Percentiles rank a stretch among this genome's conserved stretches.
These are phyloP conservation scores for Dendrocopos noguchii DNA, from an alignment of 2,113 vertebrate genomes.

Conservation along the genomic window DNA sequence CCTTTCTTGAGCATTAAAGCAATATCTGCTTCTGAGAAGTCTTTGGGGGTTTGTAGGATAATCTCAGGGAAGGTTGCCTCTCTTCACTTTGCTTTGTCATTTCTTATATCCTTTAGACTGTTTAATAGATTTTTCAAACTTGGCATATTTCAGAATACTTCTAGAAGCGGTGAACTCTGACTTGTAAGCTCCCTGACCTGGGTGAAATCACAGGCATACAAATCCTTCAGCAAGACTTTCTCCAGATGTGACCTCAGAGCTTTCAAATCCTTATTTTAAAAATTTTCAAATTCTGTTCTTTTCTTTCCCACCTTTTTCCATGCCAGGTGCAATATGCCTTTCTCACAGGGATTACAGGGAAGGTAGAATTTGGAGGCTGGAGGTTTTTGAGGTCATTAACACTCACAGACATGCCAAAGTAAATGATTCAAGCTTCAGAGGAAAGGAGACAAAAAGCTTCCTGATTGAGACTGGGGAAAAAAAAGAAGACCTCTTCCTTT, in stretches of 20 bases:
- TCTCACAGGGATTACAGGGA: background rate
- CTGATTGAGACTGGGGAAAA: background rate
- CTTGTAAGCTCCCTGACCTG: background rate
- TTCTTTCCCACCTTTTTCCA: background rate
- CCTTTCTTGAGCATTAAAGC: background rate
- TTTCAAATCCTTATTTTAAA: background rate
- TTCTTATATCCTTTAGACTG: background rate
- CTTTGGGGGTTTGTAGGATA: background rate
- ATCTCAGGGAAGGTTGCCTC: background rate
- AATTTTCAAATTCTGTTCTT: background rate
- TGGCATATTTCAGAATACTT: background rate
- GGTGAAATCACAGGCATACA: background rate
- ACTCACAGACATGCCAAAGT: background rate
- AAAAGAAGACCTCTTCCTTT: background rate
- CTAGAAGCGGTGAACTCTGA: background rate
- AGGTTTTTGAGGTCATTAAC: background rate
- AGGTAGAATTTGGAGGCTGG: background rate
- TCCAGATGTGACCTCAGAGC: background rate
- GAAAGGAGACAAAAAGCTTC: background rate
- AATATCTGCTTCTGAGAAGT: background rate
- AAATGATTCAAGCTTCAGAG: background rate
- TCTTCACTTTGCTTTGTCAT: background rate
- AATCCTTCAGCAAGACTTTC: background rate
- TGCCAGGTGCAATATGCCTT: background rate
- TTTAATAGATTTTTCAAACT: background rate